Conservation (phyloP, 2,888 invertebrate genomes). For the Diachrysia chrysitis region DNA sequence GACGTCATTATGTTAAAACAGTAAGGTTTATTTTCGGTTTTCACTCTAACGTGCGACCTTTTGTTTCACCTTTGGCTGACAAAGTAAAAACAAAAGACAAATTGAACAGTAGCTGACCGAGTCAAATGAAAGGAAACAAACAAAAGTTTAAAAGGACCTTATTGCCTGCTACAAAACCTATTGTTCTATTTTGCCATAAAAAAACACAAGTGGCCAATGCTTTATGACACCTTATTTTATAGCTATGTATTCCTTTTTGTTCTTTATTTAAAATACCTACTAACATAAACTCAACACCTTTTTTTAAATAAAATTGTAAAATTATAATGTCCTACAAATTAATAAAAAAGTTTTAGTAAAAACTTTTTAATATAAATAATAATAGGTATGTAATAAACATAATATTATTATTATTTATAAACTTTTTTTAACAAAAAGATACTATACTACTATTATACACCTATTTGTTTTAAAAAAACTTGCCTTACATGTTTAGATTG, state of each 20-base stretch:
- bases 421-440: no score
- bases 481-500: no score
- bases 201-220: not conserved
- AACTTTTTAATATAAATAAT: no score
- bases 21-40: not conserved
- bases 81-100: not conserved
- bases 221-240: not conserved
- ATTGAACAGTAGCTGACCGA: not conserved
- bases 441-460: no score
- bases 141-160: constrained; percentile 1
- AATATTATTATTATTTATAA: no score
- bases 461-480: no score
- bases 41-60: not conserved
- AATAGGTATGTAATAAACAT: no score
- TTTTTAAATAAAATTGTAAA: no score
- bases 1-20: not conserved
- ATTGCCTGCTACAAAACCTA: not conserved
- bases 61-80: constrained; percentile 3
- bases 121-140: not conserved
- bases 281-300: no score
- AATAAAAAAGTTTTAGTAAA: no score
- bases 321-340: no score
- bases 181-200: constrained; percentile 4
- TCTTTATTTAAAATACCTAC: not conserved
- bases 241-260: not conserved